Base-by-base conservation (phyloP, 1,140 invertebrate species). In the Fopius arisanus region DNA sequence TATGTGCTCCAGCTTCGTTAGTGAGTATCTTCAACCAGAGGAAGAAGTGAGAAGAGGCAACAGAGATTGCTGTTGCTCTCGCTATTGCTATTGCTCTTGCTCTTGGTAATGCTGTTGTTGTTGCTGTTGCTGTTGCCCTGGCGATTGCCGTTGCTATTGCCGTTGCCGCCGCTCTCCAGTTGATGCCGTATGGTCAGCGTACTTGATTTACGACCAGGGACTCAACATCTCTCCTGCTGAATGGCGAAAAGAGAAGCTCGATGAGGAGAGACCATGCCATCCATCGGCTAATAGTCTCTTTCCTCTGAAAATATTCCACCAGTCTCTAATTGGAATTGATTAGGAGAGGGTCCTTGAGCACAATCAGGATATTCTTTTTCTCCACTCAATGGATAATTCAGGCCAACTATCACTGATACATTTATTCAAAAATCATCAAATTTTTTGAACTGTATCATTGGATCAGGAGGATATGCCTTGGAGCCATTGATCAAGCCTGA, bases 311-410 rank as follows among this genome's bases (percentile, higher is more conserved):
- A 88, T 88, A 87, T 88, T 88, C 84, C 80, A 81, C 83, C 86
- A 4, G 40, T 14, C 86, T 88, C 85, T 88, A 88, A 88, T 88
- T 88, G 87, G 86, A 88, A 88, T 88, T 87, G 86, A 88, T 88
- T 88, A 88, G 85, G 82, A 85, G 78, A 72, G 75, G 72, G 65
- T 66, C 73, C 63, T 67, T 51, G 70, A 29, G 31, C 54, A 54
- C 7, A 48, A 48, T 48, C 43, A 48, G 41, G 66, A 62, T 66
- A 33, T 59, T 59, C 48, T 16, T n/a, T 43, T 33, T 67, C 77
- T 75, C 48, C 2, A 21, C 5, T 12, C 14, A 14, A 59, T 59
- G 54, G 23, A 59, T 59, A 26, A 48, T 48, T 48, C 54, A 51
- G 43, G 12, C 1, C 33, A 48, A 48, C 7, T n/a, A 19, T 14